Base-by-base conservation (phyloP, 2,113 vertebrate genomes). In the Triplophysa tibetana region DNA sequence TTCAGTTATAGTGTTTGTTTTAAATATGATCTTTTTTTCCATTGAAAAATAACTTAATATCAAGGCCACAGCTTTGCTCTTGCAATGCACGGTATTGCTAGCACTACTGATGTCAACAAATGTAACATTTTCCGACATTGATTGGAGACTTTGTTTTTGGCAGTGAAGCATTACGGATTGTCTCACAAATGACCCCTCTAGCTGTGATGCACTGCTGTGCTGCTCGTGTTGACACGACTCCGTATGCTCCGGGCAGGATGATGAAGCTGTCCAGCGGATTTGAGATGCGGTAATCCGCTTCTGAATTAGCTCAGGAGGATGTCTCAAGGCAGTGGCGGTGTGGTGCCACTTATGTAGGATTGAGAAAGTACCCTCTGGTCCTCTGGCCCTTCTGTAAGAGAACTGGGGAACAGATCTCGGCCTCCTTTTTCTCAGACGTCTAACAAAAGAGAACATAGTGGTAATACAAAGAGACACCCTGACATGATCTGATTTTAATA, bases 381-480 rank as follows among this genome's bases (percentile, higher is more conserved):
- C 78, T 76, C 52, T 70, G 16, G 67, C 78, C 52, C 69, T 70
- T 60, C 43, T 38, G 38, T 70, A 26, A 33, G 69, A 24, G 61
- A 66, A 79, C 77, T 78, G 60, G 41, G 63, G 81, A 83, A 68
- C 79, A 85, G 81, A 85, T 83, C 80, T 89, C 89, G 89, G 89
- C 85, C 87, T 86, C 89, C 90, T 86, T 88, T 85, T 81, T 83
- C 92, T 94, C 94, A 93, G 93, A 88, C 92, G 88, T 90, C 92
- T 94, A 93, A 92, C 88, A 85, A 91, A 89, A 89, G 91, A 94
- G 93, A 89, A 92, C 94, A 93, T 92, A 94, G 84, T 87, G 91
- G 89, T 92, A 84, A 92, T 94, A 96, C 92, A 92, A 95, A 91
- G 92, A 91, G 89, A 91, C 94, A 94, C 94, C 94, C 95, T 93